Conservation (phyloP, 1,140 invertebrate species). For the Probaryconus sp. region DNA sequence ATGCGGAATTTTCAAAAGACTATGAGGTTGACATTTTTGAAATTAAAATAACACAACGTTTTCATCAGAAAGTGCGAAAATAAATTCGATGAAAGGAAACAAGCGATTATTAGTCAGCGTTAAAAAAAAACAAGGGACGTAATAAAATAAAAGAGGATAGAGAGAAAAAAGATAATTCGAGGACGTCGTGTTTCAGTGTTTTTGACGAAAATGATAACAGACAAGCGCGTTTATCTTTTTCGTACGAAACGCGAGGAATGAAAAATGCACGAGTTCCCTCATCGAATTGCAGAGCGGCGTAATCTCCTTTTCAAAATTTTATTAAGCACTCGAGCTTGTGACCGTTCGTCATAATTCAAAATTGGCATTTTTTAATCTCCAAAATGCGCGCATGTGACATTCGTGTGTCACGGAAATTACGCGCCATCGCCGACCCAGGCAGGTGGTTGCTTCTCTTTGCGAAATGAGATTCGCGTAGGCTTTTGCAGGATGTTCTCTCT, state of each 20-base stretch:
- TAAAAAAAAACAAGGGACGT: too few relatives aligned
- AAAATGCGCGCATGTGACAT: conserved; percentile 50
- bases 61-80: too few relatives aligned
- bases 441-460: conserved; percentile 46
- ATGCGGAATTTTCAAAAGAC: too few relatives aligned
- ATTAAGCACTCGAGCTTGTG: conserved; percentile 44
- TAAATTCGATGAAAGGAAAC: too few relatives aligned
- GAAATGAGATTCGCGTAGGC: conserved; percentile 48
- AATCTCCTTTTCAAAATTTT: conserved; percentile 59
- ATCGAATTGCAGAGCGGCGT: conserved; percentile 46
- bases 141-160: too few relatives aligned
- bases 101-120: too few relatives aligned
- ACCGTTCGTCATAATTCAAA: conserved; percentile 53
- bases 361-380: conserved; percentile 56
- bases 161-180: too few relatives aligned
- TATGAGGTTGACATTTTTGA: too few relatives aligned
- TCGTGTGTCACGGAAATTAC: conserved; percentile 49
- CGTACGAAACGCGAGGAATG: conserved; percentile 34
- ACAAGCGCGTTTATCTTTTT: conserved; percentile 50
- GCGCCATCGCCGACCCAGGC: conserved; percentile 26
- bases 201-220: conserved; percentile 54
- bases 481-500: conserved; percentile 12
- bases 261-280: conserved; percentile 56
- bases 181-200: conserved; percentile 8
- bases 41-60: too few relatives aligned